Percentiles rank a stretch among this genome's conserved stretches.
Evolutionary conservation across 2,113 vertebrate genomes (phyloP).

Genomic region (Mesitornis unicolor): DNA sequence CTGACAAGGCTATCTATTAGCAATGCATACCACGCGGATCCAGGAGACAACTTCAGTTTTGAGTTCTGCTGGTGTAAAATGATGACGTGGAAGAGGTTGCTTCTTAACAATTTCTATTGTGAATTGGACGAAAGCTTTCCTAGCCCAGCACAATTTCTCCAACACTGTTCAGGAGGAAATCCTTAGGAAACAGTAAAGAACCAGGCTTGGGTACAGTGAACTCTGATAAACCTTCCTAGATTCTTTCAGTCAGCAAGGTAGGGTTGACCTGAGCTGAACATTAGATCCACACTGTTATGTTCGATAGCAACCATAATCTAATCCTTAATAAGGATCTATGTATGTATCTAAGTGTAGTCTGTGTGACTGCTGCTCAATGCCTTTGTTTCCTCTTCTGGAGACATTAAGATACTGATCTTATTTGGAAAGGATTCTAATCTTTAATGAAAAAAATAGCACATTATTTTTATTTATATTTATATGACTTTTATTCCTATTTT

Average conservation of each 20-base stretch:
- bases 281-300: not conserved
- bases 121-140: not conserved
- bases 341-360: not conserved
- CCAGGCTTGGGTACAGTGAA: not conserved
- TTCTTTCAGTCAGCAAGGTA: not conserved
- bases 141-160: not conserved
- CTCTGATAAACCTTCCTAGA: not conserved
- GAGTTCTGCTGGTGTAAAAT: not conserved
- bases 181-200: not conserved
- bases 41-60: not conserved
- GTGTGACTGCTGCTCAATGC: not conserved
- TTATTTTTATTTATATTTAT: not conserved
- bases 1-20: not conserved
- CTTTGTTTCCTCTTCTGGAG: not conserved
- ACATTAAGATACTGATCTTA: not conserved
- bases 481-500: no score
- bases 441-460: not conserved
- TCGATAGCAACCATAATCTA: not conserved
- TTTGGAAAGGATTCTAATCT: not conserved
- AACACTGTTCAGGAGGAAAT: not conserved
- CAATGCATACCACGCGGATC: rapidly evolving
- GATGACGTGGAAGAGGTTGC: not conserved
- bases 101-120: not conserved
- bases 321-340: not conserved
- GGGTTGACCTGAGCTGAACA: not conserved